Conservation (phyloP, 92 coral and sea anemone genomes). For the Siderastrea siderea region DNA sequence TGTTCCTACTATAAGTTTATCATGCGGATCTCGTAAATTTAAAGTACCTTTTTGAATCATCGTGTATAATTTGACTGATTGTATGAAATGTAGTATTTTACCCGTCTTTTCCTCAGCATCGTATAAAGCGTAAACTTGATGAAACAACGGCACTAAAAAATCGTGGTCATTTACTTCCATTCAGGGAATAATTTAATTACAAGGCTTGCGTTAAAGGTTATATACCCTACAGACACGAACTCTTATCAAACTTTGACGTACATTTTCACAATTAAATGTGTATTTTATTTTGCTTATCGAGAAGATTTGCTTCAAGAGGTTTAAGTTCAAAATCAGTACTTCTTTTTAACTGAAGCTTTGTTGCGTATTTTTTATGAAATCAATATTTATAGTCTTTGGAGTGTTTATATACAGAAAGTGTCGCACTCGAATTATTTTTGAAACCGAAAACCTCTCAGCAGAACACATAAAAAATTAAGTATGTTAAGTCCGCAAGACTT, state of each 20-base stretch:
- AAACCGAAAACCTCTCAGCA: background rate
- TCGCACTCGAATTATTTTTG: background rate
- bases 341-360: background rate
- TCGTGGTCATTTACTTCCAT: background rate
- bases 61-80: no score
- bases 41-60: no score
- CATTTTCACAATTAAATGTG: background rate
- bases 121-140: no score
- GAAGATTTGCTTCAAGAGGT: no score
- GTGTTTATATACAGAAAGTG: background rate
- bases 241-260: background rate
- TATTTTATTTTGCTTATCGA: no score
- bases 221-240: background rate
- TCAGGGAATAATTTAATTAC: background rate
- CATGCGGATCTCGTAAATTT: no score
- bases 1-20: no score
- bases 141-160: background rate
- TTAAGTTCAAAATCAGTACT: background rate
- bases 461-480: background rate
- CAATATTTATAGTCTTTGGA: no score
- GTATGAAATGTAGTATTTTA: no score
- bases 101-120: no score
- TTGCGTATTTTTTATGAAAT: background rate
- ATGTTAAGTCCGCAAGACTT: background rate
- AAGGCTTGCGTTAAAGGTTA: background rate